Conservation (phyloP, 2,888 invertebrate genomes). For the Eretmocerus hayati region DNA sequence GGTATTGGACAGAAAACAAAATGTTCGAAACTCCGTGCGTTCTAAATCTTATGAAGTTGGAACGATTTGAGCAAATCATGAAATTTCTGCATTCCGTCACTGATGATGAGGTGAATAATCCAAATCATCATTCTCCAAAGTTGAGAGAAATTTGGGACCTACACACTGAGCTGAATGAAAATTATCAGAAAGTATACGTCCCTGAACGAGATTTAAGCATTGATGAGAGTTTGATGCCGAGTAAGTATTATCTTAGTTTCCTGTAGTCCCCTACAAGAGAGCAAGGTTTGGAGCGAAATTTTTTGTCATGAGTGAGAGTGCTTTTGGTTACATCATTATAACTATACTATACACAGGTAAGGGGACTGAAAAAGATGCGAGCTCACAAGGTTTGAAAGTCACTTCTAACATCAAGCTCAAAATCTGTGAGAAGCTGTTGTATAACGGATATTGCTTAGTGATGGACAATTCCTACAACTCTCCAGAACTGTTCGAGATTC, state of each 20-base stretch:
- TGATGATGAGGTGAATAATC: not conserved
- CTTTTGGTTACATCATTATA: conserved; percentile 3
- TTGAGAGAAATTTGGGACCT: not conserved
- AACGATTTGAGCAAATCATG: not conserved
- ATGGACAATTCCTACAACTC: conserved; percentile 11
- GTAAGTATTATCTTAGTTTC: not conserved
- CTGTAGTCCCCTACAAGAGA: conserved; percentile 4
- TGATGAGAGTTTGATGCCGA: conserved; percentile 8
- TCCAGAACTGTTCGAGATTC: conserved; percentile 1
- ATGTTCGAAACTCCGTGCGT: not conserved
- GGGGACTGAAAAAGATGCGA: conserved; percentile 1
- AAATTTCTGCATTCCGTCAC: not conserved
- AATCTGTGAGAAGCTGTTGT: not conserved
- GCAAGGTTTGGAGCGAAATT: conserved; percentile 3
- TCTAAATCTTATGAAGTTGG: not conserved
- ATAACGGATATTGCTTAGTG: conserved; percentile 6
- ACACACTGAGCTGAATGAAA: not conserved
- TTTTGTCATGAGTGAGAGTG: conserved; percentile 6
- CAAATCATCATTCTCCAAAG: not conserved
- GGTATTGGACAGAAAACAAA: not conserved
- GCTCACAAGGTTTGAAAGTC: not conserved
- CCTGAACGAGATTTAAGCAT: not conserved
- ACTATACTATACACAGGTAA: conserved; percentile 9
- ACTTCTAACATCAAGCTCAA: conserved; percentile 2
- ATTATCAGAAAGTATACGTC: conserved; percentile 4